phyloP scores from a whole-genome alignment of 2,113 vertebrate genomes.

The Zosterops japonicus region DNA sequence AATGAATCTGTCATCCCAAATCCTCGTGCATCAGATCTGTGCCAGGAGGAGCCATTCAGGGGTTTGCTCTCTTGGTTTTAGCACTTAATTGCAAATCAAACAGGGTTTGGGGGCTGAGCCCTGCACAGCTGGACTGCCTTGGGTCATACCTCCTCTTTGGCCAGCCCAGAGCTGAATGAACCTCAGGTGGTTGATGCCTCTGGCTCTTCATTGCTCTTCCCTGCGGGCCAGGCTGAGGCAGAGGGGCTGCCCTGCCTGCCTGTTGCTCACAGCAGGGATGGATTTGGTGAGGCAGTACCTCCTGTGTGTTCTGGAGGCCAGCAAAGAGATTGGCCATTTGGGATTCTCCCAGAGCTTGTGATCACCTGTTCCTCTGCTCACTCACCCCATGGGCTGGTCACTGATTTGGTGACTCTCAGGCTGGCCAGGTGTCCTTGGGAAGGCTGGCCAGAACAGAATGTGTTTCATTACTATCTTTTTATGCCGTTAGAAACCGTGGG shows the following conservation, averaged over 20 bases:
- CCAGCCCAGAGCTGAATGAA: not conserved
- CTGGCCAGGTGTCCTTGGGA: not conserved
- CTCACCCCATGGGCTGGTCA: not conserved
- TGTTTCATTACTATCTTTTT: not conserved
- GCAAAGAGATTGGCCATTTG: not conserved
- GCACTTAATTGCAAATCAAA: not conserved
- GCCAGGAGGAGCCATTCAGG: not conserved
- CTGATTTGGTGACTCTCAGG: rapidly evolving
- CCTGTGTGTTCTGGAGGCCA: not conserved
- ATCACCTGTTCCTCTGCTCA: not conserved
- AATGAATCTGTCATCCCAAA: not conserved
- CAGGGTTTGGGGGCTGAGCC: not conserved
- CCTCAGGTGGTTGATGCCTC: not conserved
- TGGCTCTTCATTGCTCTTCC: not conserved
- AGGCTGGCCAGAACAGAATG: rapidly evolving
- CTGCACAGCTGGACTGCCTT: not conserved
- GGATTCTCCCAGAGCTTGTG: not conserved
- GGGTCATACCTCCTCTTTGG: not conserved
- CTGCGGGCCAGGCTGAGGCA: not conserved
- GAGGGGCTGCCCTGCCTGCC: not conserved
- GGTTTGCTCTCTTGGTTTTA: not conserved
- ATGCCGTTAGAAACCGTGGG: rapidly evolving
- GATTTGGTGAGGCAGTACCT: not conserved
- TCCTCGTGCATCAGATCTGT: not conserved
- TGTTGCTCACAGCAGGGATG: not conserved